A percentile compares a stretch with the other conserved stretches of the same genome.
Evolutionary conservation across 2,797 vertebrate genomes (phyloP).

Genomic region (Microctenopoma steveboyesi): DNA sequence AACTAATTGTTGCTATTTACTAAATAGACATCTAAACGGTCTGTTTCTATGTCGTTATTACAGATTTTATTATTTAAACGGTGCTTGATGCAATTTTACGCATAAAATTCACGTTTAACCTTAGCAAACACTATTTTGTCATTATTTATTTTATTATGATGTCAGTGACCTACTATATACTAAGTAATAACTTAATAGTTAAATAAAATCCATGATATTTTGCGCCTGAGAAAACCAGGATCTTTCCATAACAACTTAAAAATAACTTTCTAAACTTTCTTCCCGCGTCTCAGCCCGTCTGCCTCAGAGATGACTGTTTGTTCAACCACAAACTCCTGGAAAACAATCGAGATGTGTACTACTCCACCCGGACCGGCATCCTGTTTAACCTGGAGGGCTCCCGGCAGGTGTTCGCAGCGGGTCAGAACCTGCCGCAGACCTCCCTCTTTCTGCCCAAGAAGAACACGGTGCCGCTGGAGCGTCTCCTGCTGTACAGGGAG

Average conservation of each 20-base stretch:
- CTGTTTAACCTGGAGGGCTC: conserved; percentile 90
- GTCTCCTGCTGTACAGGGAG: conserved; percentile 86
- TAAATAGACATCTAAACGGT: not conserved
- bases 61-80: not conserved
- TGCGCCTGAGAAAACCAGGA: not conserved
- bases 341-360: conserved; percentile 93
- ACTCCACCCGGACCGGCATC: conserved; percentile 86
- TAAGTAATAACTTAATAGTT: too few species aligned
- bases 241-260: too few species aligned
- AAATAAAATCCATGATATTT: too few species aligned
- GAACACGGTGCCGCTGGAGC: conserved; percentile 91
- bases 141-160: too few species aligned
- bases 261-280: not conserved
- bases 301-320: conserved; percentile 86
- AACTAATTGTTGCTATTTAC: not conserved
- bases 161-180: too few species aligned
- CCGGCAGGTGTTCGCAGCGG: conserved; percentile 83
- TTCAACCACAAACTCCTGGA: conserved; percentile 92
- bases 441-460: conserved; percentile 91
- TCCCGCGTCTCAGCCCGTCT: conserved; percentile 81
- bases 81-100: conserved; percentile 4
- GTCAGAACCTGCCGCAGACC: conserved; percentile 88
- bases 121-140: too few species aligned
- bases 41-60: not conserved
- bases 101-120: not conserved